Base-by-base conservation (phyloP, 2,888 invertebrate species). In the Galeruca laticollis region DNA sequence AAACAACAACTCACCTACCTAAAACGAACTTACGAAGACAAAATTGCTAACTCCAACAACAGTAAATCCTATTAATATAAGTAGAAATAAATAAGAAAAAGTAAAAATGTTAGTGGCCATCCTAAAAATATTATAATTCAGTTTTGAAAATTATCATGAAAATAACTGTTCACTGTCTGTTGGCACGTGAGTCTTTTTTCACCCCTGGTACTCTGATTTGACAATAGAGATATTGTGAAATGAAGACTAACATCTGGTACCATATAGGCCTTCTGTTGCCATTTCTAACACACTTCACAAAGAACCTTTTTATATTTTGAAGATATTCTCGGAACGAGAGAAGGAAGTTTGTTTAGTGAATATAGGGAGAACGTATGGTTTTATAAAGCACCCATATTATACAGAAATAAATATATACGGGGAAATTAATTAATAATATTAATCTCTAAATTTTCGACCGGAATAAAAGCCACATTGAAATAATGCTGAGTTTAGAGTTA, bases 281-380 rank as follows among this genome's bases (percentile, higher is more conserved):
- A 49, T 49, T 37, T 18, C 11, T 52, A n/a, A n/a, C n/a, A 52
- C 0, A 26, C 21, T 51, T 21, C 11, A 52, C 52, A 52, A 52
- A 52, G 52, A n/a, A 52, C 26, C 52, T 52, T 52, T 21, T 52
- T 26, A 26, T 52, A 13, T 15, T 26, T 21, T n/a, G 2, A n/a
- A 52, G 6, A 13, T n/a, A 52, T 52, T 52, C 52, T 52, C 2
- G 26, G 52, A 52, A 52, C n/a, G 18, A 47, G 15, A 18, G 10
- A n/a, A 52, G 52, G 52, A 52, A 52, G 52, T 52, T 52, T 52
- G 52, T 26, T 26, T 13, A 52, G 52, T 13, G 8, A 52, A 52
- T 52, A 52, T 52, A 18, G 15, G 49, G 15, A 49, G 15, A 49
- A 3, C n/a, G 49, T 49, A 49, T 49, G 15, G 0, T 15, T 49